Percentiles rank a stretch among this genome's conserved stretches.
Conservation (phyloP, 2,113 vertebrate genomes). For the Rhinopomastus cyanomelas region DNA sequence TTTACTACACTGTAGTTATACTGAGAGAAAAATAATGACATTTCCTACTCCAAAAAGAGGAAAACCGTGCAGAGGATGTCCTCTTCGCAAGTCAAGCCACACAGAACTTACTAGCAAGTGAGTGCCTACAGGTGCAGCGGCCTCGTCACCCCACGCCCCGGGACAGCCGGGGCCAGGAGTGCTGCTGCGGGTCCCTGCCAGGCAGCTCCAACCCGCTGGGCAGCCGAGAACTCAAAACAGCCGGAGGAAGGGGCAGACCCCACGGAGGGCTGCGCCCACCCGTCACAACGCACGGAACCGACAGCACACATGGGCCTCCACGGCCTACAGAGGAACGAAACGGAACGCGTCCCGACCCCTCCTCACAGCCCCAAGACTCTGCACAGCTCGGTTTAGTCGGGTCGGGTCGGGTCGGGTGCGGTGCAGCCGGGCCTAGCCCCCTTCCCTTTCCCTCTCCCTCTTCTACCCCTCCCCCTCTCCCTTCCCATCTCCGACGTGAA, state of each 20-base stretch:
- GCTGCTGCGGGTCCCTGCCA: background rate
- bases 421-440: background rate
- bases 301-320: background rate
- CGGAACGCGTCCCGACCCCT: no score
- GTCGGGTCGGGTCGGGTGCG: background rate
- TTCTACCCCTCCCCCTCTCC: no score
- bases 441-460: no score
- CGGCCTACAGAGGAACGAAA: background rate
- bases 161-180: no score
- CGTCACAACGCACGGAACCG: no score
- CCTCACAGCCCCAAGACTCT: no score
- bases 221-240: background rate
- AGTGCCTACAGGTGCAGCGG: background rate
- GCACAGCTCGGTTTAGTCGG: fast-evolving
- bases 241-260: background rate
- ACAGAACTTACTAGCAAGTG: no score
- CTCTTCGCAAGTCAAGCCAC: background rate
- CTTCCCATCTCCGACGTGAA: background rate
- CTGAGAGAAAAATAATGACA: background rate
- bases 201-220: no score
- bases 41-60: background rate
- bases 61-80: background rate
- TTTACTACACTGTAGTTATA: background rate
- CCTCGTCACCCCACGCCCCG: background rate
- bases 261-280: background rate